These are phyloP conservation scores for Mungos mungo DNA, from an alignment of 2,113 vertebrate genomes.

Conservation along the genomic window DNA sequence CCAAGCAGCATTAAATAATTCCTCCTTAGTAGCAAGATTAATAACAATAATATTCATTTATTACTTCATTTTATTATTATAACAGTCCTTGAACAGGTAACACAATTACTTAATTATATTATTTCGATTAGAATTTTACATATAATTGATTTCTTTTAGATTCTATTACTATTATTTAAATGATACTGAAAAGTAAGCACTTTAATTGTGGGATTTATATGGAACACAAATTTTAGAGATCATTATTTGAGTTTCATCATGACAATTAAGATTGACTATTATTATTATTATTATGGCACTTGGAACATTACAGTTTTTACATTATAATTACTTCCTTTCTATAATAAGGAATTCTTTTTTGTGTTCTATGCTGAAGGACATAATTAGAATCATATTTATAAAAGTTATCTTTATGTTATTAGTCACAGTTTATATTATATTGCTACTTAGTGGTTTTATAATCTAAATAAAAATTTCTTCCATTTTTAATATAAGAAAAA, in stretches of 20 bases:
- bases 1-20: background rate
- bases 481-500: background rate
- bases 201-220: background rate
- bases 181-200: background rate
- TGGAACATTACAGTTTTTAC: background rate
- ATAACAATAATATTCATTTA: background rate
- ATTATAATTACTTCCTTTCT: background rate
- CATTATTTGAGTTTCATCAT: background rate
- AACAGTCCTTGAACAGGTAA: background rate
- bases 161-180: background rate
- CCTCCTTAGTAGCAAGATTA: background rate
- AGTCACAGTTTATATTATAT: background rate
- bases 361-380: background rate
- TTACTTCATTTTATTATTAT: background rate
- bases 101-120: background rate
- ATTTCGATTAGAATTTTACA: background rate
- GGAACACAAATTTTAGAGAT: background rate
- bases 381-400: conserved; percentile 18
- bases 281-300: background rate
- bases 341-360: background rate
- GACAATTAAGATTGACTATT: background rate
- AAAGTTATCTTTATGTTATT: background rate
- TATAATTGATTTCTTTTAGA: background rate
- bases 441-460: background rate
- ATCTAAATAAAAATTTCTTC: background rate